Conservation (phyloP, 2,113 vertebrate species). For the Tretioscincus oriximinensis region DNA sequence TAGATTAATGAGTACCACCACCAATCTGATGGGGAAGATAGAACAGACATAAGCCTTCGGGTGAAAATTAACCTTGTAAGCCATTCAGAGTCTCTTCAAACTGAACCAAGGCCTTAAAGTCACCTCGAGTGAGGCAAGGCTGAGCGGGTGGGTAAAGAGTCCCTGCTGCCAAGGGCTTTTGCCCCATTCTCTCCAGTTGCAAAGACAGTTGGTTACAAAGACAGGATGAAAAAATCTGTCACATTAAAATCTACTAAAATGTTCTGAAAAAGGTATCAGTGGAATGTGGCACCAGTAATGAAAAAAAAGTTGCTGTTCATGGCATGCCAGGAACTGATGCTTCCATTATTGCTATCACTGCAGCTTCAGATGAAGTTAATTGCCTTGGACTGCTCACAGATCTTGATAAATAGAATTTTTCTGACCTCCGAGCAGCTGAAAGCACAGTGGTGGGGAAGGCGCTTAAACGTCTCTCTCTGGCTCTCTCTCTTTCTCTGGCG, state of each 20-base stretch:
- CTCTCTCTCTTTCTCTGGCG: neutral
- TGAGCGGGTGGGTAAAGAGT: neutral
- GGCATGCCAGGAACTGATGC: neutral
- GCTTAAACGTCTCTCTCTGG: neutral
- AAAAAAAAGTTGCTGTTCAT: neutral
- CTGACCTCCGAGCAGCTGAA: neutral
- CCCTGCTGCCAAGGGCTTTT: neutral
- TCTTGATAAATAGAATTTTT: slow-evolving; percentile 26
- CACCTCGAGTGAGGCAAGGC: neutral
- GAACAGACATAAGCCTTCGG: too few species aligned
- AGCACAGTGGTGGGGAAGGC: neutral
- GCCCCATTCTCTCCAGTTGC: neutral
- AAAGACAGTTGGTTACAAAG: neutral
- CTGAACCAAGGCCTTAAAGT: too few species aligned
- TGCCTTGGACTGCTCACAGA: slow-evolving; percentile 12
- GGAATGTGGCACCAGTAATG: slow-evolving; percentile 1
- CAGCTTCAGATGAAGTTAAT: slow-evolving; percentile 28
- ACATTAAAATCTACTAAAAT: too few species aligned
- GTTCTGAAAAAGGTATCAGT: neutral
- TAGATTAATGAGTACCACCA: too few species aligned
- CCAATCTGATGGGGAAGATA: too few species aligned
- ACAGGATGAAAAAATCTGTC: too few species aligned
- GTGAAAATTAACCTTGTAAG: too few species aligned
- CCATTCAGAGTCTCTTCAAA: too few species aligned
- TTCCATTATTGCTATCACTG: slow-evolving; percentile 1